Percentiles rank a stretch among this genome's conserved stretches.
phyloP scores from a whole-genome alignment of 2,113 vertebrate species.

The Heloderma charlesbogerti region DNA sequence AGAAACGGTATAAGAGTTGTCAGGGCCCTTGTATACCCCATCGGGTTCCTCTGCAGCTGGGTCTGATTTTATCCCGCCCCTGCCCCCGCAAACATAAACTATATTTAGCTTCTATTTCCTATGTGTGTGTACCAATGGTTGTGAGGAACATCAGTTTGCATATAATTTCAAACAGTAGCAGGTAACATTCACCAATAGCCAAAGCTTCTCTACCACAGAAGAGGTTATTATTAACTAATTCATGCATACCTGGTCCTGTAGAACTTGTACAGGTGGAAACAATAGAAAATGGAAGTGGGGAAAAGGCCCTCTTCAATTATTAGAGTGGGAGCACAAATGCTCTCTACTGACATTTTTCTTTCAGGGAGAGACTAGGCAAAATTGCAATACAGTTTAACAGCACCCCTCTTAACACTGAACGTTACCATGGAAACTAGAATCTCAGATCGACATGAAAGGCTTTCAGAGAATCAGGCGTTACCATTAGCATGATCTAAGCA shows the following conservation, averaged over 20 bases:
- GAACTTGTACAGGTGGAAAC: slow-evolving; percentile 40
- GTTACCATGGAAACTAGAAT: slow-evolving; percentile 76
- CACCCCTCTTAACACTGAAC: slow-evolving; percentile 67
- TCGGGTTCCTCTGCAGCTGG: not conserved
- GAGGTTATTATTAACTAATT: slow-evolving; percentile 26
- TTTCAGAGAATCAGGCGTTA: slow-evolving; percentile 66
- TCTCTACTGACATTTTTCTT: slow-evolving; percentile 67
- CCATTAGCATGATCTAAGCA: slow-evolving; percentile 64
- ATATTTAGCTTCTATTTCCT: not conserved
- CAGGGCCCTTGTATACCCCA: not conserved
- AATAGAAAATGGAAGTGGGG: slow-evolving; percentile 44
- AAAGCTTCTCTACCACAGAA: slow-evolving; percentile 11
- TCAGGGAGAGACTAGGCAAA: slow-evolving; percentile 67
- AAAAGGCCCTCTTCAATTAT: slow-evolving; percentile 52
- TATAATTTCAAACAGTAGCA: not conserved
- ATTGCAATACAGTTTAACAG: slow-evolving; percentile 74
- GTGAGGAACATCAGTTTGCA: not conserved
- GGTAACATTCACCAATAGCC: not conserved
- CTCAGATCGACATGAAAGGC: slow-evolving; percentile 71
- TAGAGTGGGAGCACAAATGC: slow-evolving; percentile 50
- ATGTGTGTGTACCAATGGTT: not conserved
- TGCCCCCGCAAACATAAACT: not conserved
- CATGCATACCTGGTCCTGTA: slow-evolving; percentile 27
- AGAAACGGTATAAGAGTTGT: not conserved
- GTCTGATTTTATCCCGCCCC: not conserved